A percentile compares a stretch with the other conserved stretches of the same genome.
Conservation (phyloP, 2,888 invertebrate genomes). For the Macrosoma leucophasiata region DNA sequence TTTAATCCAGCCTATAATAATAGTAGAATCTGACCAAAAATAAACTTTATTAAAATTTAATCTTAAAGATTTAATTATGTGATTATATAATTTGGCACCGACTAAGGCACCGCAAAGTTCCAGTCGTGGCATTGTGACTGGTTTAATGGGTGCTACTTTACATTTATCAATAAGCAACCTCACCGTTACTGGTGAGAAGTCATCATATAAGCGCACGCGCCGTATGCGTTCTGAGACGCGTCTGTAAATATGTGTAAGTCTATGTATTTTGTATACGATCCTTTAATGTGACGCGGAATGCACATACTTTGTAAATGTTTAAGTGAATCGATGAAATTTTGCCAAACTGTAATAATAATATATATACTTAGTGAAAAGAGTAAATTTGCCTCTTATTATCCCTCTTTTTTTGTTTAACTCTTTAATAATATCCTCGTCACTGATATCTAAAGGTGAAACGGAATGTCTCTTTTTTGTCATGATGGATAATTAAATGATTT, state of each 20-base stretch:
- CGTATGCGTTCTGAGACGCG: conserved; percentile 20
- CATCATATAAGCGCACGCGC: conserved; percentile 22
- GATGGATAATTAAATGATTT: no score
- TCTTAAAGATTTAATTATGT: conserved; percentile 11
- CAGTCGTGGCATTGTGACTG: conserved; percentile 24
- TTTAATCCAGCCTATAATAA: conserved; percentile 24
- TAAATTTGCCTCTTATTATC: background rate
- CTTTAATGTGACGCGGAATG: background rate
- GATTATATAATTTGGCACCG: conserved; percentile 20
- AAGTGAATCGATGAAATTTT: conserved; percentile 10
- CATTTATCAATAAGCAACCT: conserved; percentile 22
- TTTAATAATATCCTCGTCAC: no score
- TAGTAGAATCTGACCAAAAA: conserved; percentile 29
- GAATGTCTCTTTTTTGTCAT: no score
- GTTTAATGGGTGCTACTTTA: conserved; percentile 23
- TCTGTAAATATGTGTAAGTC: conserved; percentile 27
- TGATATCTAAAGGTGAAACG: no score
- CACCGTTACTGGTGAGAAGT: conserved; percentile 8
- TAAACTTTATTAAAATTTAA: conserved; percentile 13
- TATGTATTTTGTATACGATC: background rate
- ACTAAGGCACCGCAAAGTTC: conserved; percentile 28
- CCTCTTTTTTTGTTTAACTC: background rate
- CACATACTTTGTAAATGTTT: conserved; percentile 9
- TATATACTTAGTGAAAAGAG: conserved; percentile 1
- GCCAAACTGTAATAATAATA: conserved; percentile 12